Conservation (phyloP, 2,888 invertebrate genomes). For the Lamproptera curius region DNA sequence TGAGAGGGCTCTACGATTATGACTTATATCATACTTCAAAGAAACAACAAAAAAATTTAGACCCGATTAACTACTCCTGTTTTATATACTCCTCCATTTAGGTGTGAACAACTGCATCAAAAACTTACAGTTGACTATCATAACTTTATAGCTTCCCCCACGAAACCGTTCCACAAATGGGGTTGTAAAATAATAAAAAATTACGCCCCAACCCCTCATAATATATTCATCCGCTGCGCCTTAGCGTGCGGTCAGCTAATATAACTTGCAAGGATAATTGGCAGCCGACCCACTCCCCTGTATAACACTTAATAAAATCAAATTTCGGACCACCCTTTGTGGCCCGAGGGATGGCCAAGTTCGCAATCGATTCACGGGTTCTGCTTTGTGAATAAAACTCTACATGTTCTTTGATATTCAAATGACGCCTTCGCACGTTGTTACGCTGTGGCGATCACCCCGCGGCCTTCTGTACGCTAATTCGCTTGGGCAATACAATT, state of each 20-base stretch:
- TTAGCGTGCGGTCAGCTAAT: conserved; percentile 18
- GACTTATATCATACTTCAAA: no score
- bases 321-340: conserved; percentile 41
- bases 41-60: no score
- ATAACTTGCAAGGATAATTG: conserved; percentile 33
- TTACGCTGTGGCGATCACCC: no score
- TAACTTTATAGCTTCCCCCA: no score
- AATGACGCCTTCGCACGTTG: conserved; percentile 1
- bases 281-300: conserved; percentile 45
- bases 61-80: no score
- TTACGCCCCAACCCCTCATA: conserved; percentile 29
- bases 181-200: conserved; percentile 19
- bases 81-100: no score
- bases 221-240: conserved; percentile 40
- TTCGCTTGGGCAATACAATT: no score
- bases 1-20: no score
- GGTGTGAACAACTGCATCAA: no score
- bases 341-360: conserved; percentile 17
- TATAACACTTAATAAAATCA: conserved; percentile 59
- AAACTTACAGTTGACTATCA: no score
- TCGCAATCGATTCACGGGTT: conserved; percentile 6
- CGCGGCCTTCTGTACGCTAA: no score
- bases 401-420: conserved; percentile 19
- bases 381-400: conserved; percentile 19
- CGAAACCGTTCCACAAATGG: no score